Percentiles rank a stretch among this genome's conserved stretches.
These are phyloP conservation scores for Drepana falcataria DNA, from an alignment of 2,888 invertebrate genomes.

Conservation along the genomic window DNA sequence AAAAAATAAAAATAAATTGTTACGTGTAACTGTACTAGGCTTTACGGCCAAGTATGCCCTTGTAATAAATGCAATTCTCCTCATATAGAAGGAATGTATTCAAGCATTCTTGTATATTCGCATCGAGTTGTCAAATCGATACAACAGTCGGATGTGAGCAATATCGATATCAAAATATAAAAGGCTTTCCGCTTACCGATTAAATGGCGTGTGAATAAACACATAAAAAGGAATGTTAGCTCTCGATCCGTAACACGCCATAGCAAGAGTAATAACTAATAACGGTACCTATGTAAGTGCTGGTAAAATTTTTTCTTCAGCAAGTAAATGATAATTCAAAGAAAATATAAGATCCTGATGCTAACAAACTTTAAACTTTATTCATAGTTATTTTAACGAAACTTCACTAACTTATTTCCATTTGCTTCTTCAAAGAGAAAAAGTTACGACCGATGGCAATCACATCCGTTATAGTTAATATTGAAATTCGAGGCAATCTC, in stretches of 20 bases:
- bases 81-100: neutral
- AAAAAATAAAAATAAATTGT: no score
- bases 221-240: slow-evolving; percentile 3
- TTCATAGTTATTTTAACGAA: slow-evolving; percentile 32
- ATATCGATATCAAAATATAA: neutral
- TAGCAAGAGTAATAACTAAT: slow-evolving; percentile 4
- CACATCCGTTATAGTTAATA: slow-evolving; percentile 27
- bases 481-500: neutral
- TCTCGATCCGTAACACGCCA: slow-evolving; percentile 1
- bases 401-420: slow-evolving; percentile 42
- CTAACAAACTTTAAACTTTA: slow-evolving; percentile 23
- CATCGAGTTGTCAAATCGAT: neutral
- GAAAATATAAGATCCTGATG: slow-evolving; percentile 11
- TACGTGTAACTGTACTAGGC: no score
- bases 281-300: slow-evolving; percentile 5
- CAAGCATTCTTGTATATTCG: neutral
- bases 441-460: slow-evolving; percentile 32
- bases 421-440: slow-evolving; percentile 28
- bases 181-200: neutral
- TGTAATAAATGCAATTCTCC: no score
- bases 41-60: no score
- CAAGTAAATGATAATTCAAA: slow-evolving; percentile 24
- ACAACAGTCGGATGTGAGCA: neutral
- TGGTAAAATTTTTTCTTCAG: slow-evolving; percentile 17
- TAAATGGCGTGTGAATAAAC: slow-evolving; percentile 1